A percentile compares a stretch with the other conserved stretches of the same genome.
Evolutionary conservation across 2,888 invertebrate genomes (phyloP).

Genomic region (Agapostemon virescens): DNA sequence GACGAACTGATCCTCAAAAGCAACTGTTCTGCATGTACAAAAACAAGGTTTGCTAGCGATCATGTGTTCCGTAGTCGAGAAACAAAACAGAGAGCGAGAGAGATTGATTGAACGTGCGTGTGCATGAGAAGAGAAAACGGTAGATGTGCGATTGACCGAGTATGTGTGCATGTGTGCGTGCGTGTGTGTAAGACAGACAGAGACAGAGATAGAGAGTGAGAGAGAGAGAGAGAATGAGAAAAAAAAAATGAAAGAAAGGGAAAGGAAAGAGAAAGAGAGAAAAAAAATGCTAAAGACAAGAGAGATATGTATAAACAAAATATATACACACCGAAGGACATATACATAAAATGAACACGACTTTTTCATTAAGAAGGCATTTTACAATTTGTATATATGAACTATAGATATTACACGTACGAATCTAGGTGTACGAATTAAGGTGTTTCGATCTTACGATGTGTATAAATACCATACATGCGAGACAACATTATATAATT

Average conservation of each 20-base stretch:
- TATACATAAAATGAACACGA: conserved; percentile 65
- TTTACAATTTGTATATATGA: conserved; percentile 79
- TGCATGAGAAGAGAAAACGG: not conserved
- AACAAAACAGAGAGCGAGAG: conserved; percentile 47
- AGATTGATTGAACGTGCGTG: conserved; percentile 10
- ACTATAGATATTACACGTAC: conserved; percentile 71
- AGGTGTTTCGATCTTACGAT: conserved; percentile 68
- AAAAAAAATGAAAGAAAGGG: not conserved
- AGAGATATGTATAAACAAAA: conserved; percentile 53
- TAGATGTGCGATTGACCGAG: conserved; percentile 35
- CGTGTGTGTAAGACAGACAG: no score
- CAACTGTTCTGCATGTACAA: conserved; percentile 60
- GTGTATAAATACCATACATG: conserved; percentile 66
- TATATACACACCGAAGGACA: conserved; percentile 64
- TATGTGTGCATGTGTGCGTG: not conserved
- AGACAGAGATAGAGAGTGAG: not conserved
- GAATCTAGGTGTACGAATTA: conserved; percentile 66
- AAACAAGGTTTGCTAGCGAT: conserved; percentile 63
- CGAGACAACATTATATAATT: conserved; percentile 61
- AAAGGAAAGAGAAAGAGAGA: conserved; percentile 37
- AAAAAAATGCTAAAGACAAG: conserved; percentile 49
- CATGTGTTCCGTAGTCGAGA: conserved; percentile 66
- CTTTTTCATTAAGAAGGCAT: conserved; percentile 76
- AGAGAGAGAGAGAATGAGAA: not conserved
- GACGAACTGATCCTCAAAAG: conserved; percentile 49